A percentile compares a stretch with the other conserved stretches of the same genome.
These are phyloP conservation scores for Porites cylindrica DNA, from an alignment of 92 coral and sea anemone species.

Conservation along the genomic window DNA sequence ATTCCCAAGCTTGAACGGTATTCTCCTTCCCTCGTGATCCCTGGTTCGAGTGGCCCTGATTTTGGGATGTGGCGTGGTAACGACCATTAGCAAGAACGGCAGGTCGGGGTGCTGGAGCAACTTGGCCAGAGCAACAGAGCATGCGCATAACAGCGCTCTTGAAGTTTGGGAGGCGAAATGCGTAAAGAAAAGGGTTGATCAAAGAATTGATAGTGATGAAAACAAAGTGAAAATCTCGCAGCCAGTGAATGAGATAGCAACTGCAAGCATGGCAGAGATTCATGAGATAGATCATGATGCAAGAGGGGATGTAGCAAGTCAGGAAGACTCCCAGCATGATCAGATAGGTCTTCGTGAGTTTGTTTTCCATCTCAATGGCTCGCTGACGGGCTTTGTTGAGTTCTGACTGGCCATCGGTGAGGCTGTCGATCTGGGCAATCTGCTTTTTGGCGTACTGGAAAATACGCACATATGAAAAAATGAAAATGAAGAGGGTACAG, in stretches of 20 bases:
- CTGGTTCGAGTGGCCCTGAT: neutral
- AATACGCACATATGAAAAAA: conserved; percentile 90
- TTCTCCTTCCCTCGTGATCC: neutral
- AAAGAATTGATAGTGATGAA: conserved; percentile 85
- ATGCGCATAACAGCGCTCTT: conserved; percentile 64
- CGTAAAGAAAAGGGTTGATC: conserved; percentile 89
- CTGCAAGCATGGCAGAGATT: conserved; percentile 87
- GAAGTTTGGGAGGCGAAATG: conserved; percentile 82
- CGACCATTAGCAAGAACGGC: neutral
- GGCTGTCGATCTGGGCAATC: conserved; percentile 48
- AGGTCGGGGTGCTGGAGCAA: conserved; percentile 3
- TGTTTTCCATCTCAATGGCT: conserved; percentile 76
- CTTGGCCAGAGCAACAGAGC: conserved; percentile 30
- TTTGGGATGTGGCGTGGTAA: neutral
- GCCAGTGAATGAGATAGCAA: conserved; percentile 92
- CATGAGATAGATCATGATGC: conserved; percentile 93
- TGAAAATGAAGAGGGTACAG: conserved; percentile 82
- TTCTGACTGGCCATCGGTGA: conserved; percentile 67
- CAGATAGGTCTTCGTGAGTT: conserved; percentile 82
- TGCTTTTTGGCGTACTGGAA: conserved; percentile 79
- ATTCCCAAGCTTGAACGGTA: neutral
- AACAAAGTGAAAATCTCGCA: conserved; percentile 86
- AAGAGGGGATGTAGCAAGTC: conserved; percentile 86
- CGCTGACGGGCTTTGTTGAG: conserved; percentile 77
- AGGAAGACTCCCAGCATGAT: conserved; percentile 81